phyloP scores from a whole-genome alignment of 2,797 vertebrate genomes.

The Pangasius krempfi region DNA sequence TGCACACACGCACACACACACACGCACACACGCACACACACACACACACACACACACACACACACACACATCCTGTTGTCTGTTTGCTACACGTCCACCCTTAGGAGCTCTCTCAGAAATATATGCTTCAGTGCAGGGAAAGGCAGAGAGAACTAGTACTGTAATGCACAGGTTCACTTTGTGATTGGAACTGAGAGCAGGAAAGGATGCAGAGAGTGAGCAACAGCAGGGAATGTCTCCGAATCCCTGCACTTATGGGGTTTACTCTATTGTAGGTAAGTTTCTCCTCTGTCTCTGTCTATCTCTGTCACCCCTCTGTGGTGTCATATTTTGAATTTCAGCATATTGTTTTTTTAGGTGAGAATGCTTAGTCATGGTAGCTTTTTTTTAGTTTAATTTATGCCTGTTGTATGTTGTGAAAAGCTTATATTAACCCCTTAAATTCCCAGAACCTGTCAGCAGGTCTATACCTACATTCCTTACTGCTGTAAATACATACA shows the following conservation, averaged over 20 bases:
- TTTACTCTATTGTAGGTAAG: slow-evolving; percentile 67
- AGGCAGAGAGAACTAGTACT: slow-evolving; percentile 20
- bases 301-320: not conserved
- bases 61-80: slow-evolving; percentile 21
- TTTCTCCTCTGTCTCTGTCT: slow-evolving; percentile 35
- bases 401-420: not conserved
- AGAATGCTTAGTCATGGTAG: slow-evolving; percentile 38
- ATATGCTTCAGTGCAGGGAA: not conserved
- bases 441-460: not conserved
- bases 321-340: not conserved
- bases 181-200: slow-evolving; percentile 20
- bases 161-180: slow-evolving; percentile 15
- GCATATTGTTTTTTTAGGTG: not conserved
- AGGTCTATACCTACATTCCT: not conserved
- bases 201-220: slow-evolving; percentile 31
- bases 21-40: not conserved
- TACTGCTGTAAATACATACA: not conserved
- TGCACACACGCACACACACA: not conserved
- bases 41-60: slow-evolving; percentile 2
- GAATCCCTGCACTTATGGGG: slow-evolving; percentile 49
- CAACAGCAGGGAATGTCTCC: not conserved
- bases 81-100: slow-evolving; percentile 28
- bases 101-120: slow-evolving; percentile 21
- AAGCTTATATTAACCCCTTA: not conserved
- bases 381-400: not conserved